Evolutionary conservation across 2,888 invertebrate species (phyloP).

Genomic region (Platycheirus rosarum): DNA sequence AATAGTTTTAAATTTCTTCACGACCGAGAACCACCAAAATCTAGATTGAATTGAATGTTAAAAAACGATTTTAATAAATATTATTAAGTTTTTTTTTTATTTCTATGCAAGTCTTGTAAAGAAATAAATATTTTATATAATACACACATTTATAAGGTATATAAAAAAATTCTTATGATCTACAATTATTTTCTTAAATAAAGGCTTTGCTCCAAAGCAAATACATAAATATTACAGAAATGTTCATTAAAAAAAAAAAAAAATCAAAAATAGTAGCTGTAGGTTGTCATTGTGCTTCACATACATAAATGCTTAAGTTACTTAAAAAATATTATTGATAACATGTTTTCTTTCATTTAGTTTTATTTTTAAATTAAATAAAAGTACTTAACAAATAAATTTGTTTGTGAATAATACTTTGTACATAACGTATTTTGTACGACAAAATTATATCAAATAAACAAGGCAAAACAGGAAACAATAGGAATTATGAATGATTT

Average conservation of each 20-base stretch:
- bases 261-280: slow-evolving; percentile 52
- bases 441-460: slow-evolving; percentile 40
- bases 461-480: slow-evolving; percentile 5
- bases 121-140: slow-evolving; percentile 69
- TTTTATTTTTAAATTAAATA: slow-evolving; percentile 1
- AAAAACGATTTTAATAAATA: slow-evolving; percentile 18
- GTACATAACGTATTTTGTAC: slow-evolving; percentile 50
- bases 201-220: slow-evolving; percentile 64
- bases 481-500: slow-evolving; percentile 7
- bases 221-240: slow-evolving; percentile 73
- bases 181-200: slow-evolving; percentile 57
- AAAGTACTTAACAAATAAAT: slow-evolving; percentile 36
- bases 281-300: slow-evolving; percentile 70
- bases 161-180: slow-evolving; percentile 63
- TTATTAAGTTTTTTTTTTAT: slow-evolving; percentile 64
- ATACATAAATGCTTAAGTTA: slow-evolving; percentile 40
- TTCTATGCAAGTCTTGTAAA: slow-evolving; percentile 70
- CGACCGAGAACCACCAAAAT: no score
- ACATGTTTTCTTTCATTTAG: slow-evolving; percentile 12
- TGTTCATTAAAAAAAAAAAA: slow-evolving; percentile 62
- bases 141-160: slow-evolving; percentile 57
- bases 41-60: no score
- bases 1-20: no score
- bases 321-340: slow-evolving; percentile 40
- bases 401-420: slow-evolving; percentile 67